A percentile compares a stretch with the other conserved stretches of the same genome.
Evolutionary conservation across 2,888 invertebrate genomes (phyloP).

Genomic region (Flexamia atlantica): DNA sequence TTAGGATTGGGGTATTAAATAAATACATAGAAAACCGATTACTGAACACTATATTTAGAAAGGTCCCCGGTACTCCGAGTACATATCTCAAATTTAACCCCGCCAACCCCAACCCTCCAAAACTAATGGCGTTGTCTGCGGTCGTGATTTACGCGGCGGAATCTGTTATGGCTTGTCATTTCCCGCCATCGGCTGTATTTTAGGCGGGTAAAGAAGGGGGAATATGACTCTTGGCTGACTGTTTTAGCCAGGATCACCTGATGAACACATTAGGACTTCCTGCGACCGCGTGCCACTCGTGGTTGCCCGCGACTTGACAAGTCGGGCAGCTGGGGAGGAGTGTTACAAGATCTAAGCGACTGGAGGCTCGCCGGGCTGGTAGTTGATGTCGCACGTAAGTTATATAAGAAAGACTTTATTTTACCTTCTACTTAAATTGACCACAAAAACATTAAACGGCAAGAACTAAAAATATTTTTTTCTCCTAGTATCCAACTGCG

Average conservation of each 20-base stretch:
- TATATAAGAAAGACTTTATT: no score
- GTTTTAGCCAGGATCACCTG: slow-evolving; percentile 47
- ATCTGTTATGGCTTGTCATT: slow-evolving; percentile 51
- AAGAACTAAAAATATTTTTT: no score
- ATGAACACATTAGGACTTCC: slow-evolving; percentile 50
- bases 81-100: slow-evolving; percentile 30
- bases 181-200: slow-evolving; percentile 37
- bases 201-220: slow-evolving; percentile 34
- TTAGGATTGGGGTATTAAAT: not conserved
- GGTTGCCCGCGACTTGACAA: not conserved
- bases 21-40: not conserved
- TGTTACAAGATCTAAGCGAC: not conserved
- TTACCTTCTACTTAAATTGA: no score
- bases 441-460: no score
- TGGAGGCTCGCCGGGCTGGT: no score
- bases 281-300: slow-evolving; percentile 22
- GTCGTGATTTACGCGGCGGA: slow-evolving; percentile 37
- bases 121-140: slow-evolving; percentile 36
- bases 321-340: not conserved
- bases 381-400: no score
- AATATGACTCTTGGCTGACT: slow-evolving; percentile 47
- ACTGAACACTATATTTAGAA: not conserved
- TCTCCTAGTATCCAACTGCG: no score
- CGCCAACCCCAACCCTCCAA: slow-evolving; percentile 2
- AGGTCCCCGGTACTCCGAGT: not conserved